Conservation (phyloP, 30 jellyfish, hydroid and myxozoan genomes). For the Chironex yamaguchii region DNA sequence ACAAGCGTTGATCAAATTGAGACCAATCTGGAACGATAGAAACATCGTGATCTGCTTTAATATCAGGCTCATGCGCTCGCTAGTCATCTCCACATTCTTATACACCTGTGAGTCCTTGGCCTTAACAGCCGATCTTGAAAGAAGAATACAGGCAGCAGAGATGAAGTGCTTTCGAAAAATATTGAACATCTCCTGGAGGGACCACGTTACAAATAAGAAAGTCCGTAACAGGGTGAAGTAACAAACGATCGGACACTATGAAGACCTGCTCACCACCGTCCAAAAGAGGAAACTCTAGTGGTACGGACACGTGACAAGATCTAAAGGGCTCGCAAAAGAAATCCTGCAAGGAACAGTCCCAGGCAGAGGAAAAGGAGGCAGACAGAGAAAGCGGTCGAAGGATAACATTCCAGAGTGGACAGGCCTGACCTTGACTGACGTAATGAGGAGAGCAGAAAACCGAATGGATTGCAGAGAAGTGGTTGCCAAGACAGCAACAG, state of each 20-base stretch:
- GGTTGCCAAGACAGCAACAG: no score
- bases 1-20: slow-evolving; percentile 13
- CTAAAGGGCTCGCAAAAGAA: no score
- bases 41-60: not conserved
- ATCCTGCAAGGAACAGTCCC: no score
- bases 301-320: no score
- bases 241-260: slow-evolving; percentile 29
- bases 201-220: slow-evolving; percentile 26
- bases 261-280: slow-evolving; percentile 19
- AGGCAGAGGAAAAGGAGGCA: no score
- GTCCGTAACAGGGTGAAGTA: no score
- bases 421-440: no score
- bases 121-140: slow-evolving; percentile 39
- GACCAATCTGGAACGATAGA: slow-evolving; percentile 19
- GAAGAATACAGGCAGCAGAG: slow-evolving; percentile 35
- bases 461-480: no score
- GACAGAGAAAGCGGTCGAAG: no score
- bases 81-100: slow-evolving; percentile 15
- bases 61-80: slow-evolving; percentile 39
- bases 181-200: slow-evolving; percentile 42
- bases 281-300: slow-evolving; percentile 13
- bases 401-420: no score
- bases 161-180: slow-evolving; percentile 27
- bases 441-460: no score
- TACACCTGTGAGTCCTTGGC: slow-evolving; percentile 59